Percentiles rank a stretch among this genome's conserved stretches.
These are phyloP conservation scores for Cricetomys ansorgei DNA, from an alignment of 2,113 vertebrate genomes.

Conservation along the genomic window DNA sequence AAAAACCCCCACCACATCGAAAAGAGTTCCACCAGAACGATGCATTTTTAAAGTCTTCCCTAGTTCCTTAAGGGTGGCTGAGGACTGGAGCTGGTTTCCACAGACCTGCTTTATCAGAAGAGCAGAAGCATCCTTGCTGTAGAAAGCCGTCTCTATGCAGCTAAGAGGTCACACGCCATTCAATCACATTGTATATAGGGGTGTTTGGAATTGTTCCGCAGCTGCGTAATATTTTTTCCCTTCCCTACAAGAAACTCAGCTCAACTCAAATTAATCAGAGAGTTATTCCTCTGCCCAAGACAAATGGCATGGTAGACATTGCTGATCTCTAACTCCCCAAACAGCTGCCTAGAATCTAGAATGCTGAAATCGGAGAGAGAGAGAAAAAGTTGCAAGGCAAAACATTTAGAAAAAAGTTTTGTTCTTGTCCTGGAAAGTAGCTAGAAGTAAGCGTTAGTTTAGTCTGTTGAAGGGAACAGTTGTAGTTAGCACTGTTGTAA, in stretches of 20 bases:
- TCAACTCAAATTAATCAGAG: constrained; percentile 37
- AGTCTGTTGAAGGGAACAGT: neutral
- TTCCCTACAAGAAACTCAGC: constrained; percentile 1
- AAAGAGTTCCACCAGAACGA: neutral
- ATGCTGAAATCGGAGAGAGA: constrained; percentile 13
- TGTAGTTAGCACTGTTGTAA: neutral
- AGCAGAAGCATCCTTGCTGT: neutral
- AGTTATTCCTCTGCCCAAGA: constrained; percentile 34
- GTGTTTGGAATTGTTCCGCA: neutral
- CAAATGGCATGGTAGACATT: neutral
- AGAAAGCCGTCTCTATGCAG: neutral
- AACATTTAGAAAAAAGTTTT: neutral
- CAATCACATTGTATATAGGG: neutral
- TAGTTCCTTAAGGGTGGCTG: neutral
- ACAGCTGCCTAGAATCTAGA: neutral
- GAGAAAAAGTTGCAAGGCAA: neutral
- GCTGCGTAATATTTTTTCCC: neutral
- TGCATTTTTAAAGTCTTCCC: neutral
- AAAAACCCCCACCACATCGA: neutral
- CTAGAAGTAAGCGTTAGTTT: neutral
- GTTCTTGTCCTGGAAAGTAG: neutral
- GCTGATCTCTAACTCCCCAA: constrained; percentile 10
- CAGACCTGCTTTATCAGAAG: constrained; percentile 33
- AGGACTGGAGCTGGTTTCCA: constrained; percentile 5
- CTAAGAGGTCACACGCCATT: neutral